These are phyloP conservation scores for Pristionchus maxplancki DNA, from an alignment of 2,888 invertebrate genomes.

Conservation along the genomic window DNA sequence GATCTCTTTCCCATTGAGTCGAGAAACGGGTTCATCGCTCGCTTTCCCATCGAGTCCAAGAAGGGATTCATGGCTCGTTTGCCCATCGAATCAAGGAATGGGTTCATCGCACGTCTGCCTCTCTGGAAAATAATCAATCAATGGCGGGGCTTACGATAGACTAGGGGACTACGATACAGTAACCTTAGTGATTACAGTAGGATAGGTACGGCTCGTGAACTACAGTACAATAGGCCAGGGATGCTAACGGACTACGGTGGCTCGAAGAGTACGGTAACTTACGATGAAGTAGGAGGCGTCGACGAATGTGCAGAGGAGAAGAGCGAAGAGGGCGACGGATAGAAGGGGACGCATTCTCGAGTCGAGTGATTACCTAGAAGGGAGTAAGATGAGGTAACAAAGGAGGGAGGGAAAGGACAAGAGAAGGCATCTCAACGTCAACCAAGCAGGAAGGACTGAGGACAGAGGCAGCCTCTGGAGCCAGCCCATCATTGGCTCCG, in stretches of 20 bases:
- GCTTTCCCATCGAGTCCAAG: conserved; percentile 72
- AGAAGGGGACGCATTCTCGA: neutral
- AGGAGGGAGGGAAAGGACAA: neutral
- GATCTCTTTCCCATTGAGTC: conserved; percentile 71
- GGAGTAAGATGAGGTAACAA: neutral
- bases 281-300: neutral
- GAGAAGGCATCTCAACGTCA: conserved; percentile 18
- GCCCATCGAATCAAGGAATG: conserved; percentile 73
- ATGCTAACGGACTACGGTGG: neutral
- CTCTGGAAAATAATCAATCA: conserved; percentile 53
- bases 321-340: neutral
- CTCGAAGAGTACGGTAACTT: neutral
- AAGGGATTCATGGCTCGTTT: conserved; percentile 74
- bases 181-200: neutral
- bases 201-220: neutral
- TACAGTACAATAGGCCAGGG: neutral
- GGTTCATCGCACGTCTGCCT: conserved; percentile 70
- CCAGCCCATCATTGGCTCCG: neutral
- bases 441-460: neutral
- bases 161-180: too few species aligned
- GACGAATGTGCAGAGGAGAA: conserved; percentile 4
- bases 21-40: conserved; percentile 72
- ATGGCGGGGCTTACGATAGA: too few species aligned
- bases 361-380: neutral
- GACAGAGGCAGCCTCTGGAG: neutral